A percentile compares a stretch with the other conserved stretches of the same genome.
Evolutionary conservation across 1,140 invertebrate genomes (phyloP).

Genomic region (Cyrtorhinus lividipennis): DNA sequence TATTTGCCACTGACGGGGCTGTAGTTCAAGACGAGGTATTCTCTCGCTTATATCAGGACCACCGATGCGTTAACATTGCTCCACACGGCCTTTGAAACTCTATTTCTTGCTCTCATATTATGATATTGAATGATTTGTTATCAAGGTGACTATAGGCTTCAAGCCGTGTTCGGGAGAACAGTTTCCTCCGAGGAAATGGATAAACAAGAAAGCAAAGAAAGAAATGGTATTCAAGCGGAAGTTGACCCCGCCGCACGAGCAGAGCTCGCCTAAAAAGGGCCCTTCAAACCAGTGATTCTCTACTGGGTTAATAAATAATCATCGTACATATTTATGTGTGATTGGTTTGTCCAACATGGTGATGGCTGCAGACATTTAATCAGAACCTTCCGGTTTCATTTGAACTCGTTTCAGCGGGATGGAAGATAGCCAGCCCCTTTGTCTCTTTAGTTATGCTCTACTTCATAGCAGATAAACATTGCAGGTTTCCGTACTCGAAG

Average conservation of each 20-base stretch:
- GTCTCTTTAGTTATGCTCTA: too few species aligned
- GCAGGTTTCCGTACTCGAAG: too few species aligned
- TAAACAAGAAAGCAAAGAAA: slow-evolving; percentile 1
- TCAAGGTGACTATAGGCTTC: neutral
- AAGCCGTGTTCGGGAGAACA: neutral
- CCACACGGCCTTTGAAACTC: neutral
- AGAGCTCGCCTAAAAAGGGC: too few species aligned
- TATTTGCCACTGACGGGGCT: neutral
- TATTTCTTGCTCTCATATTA: neutral
- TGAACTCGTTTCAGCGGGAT: too few species aligned
- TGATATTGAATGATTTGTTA: neutral
- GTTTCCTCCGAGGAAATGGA: slow-evolving; percentile 1
- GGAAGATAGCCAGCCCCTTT: too few species aligned
- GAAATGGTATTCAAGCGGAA: neutral
- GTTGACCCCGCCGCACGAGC: neutral
- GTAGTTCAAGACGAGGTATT: neutral
- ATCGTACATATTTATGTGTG: too few species aligned
- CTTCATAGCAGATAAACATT: too few species aligned
- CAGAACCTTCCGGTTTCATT: too few species aligned
- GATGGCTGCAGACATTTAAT: too few species aligned
- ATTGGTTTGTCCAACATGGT: too few species aligned
- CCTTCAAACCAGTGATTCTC: too few species aligned
- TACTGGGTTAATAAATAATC: too few species aligned
- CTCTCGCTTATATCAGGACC: neutral
- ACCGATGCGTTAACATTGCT: neutral